phyloP scores from a whole-genome alignment of 2,888 invertebrate genomes.

The Cheilosia urbana region DNA sequence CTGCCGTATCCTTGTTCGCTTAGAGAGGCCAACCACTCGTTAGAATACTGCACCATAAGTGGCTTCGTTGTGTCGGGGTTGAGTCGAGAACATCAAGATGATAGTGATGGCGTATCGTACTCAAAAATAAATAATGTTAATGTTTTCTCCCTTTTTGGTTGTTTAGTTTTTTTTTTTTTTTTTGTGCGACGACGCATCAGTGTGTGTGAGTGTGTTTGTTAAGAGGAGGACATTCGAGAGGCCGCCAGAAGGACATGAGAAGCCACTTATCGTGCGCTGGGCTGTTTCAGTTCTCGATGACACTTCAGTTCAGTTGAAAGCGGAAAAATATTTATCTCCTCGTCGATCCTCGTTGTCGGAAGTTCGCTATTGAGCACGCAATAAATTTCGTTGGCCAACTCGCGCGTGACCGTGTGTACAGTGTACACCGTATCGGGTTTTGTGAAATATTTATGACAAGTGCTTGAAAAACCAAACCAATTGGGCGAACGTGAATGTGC shows the following conservation, averaged over 20 bases:
- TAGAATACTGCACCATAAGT: slow-evolving; percentile 55
- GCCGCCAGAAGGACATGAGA: slow-evolving; percentile 82
- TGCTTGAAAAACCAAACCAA: slow-evolving; percentile 6
- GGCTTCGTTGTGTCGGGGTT: slow-evolving; percentile 57
- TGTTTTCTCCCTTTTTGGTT: slow-evolving; percentile 30
- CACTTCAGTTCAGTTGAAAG: slow-evolving; percentile 82
- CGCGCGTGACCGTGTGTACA: slow-evolving; percentile 21
- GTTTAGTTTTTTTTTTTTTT: neutral
- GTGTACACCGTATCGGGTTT: neutral
- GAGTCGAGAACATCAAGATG: slow-evolving; percentile 64
- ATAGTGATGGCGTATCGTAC: slow-evolving; percentile 71
- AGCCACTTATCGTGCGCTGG: slow-evolving; percentile 82
- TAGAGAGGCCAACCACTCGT: slow-evolving; percentile 71
- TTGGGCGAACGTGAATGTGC: slow-evolving; percentile 64
- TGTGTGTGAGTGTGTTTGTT: slow-evolving; percentile 49
- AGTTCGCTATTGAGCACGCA: slow-evolving; percentile 49
- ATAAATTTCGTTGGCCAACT: slow-evolving; percentile 54
- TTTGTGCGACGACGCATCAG: neutral
- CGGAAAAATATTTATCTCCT: slow-evolving; percentile 75
- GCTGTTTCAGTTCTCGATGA: slow-evolving; percentile 83
- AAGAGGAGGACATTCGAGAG: slow-evolving; percentile 76
- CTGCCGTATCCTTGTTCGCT: slow-evolving; percentile 61
- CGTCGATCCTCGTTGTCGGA: slow-evolving; percentile 54
- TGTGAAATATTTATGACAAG: neutral
- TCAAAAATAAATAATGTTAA: slow-evolving; percentile 74